Evolutionary conservation across 2,888 invertebrate species (phyloP).

Genomic region (Dicycla oo): DNA sequence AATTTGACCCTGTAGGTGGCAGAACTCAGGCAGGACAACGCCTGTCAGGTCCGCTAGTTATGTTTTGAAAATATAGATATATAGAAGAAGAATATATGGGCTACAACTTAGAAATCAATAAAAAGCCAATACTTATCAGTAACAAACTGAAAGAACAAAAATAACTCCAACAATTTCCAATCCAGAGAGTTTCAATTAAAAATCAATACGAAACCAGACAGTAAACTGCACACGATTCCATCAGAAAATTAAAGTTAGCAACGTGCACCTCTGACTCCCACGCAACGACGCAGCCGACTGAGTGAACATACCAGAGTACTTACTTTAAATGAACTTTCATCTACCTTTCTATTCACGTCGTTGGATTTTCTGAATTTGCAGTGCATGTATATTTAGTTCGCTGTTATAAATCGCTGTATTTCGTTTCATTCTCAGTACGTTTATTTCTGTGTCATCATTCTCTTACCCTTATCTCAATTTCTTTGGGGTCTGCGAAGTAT

Average conservation of each 20-base stretch:
- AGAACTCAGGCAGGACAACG: too few species aligned
- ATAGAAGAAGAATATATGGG: too few species aligned
- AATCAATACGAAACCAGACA: constrained; percentile 23
- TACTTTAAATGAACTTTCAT: constrained; percentile 28
- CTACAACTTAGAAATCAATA: not conserved
- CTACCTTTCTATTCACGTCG: constrained; percentile 10
- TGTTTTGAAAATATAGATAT: too few species aligned
- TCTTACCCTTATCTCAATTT: not conserved
- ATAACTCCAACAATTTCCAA: not conserved
- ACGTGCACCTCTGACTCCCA: constrained; percentile 4
- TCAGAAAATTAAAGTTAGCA: constrained; percentile 22
- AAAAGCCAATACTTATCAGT: not conserved
- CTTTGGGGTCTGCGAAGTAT: too few species aligned
- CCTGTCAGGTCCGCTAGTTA: too few species aligned
- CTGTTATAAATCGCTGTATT: not conserved
- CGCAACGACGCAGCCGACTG: constrained; percentile 18
- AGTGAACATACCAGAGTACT: constrained; percentile 23
- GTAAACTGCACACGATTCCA: constrained; percentile 3
- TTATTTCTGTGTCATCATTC: not conserved
- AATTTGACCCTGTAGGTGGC: too few species aligned
- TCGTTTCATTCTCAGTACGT: not conserved
- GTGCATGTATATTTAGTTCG: constrained; percentile 1
- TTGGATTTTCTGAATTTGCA: constrained; percentile 1
- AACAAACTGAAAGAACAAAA: not conserved
- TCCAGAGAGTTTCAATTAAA: constrained; percentile 5